Evolutionary conservation across 2,113 vertebrate species (phyloP).

Genomic region (Syrmaticus mikado): DNA sequence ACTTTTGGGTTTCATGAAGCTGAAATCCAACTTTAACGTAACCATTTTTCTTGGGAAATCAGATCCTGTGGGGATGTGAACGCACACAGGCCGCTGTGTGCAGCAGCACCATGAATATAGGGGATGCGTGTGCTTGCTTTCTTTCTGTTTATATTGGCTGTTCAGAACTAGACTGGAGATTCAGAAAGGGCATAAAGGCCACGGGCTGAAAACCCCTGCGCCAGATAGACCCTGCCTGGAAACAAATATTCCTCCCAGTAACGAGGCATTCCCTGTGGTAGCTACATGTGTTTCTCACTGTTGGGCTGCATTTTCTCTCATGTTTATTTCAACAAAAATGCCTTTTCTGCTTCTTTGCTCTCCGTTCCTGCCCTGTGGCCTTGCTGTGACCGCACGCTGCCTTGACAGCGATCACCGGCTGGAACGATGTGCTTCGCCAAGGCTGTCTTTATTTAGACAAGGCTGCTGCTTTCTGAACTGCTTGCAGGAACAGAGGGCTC

Average conservation of each 20-base stretch:
- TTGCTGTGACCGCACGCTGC: conserved; percentile 52
- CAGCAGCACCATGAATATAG: no score
- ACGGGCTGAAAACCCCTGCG: neutral
- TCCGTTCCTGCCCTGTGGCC: neutral
- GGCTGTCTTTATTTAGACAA: conserved; percentile 63
- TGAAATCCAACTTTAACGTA: neutral
- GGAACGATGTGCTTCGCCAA: conserved; percentile 40
- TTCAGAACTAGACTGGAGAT: neutral
- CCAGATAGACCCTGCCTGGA: neutral
- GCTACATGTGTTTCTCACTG: neutral
- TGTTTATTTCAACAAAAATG: neutral
- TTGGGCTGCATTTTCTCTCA: neutral
- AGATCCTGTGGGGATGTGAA: neutral
- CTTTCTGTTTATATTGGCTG: neutral
- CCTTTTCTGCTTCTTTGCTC: neutral
- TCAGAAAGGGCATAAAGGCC: neutral
- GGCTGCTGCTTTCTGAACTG: conserved; percentile 14
- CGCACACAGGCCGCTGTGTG: rapidly evolving
- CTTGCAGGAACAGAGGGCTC: neutral
- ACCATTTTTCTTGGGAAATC: neutral
- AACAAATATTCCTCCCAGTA: neutral
- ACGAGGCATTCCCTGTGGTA: neutral
- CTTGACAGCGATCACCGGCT: conserved; percentile 52
- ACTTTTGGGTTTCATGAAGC: neutral
- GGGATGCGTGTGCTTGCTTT: neutral